A percentile compares a stretch with the other conserved stretches of the same genome.
Evolutionary conservation across 1,140 invertebrate species (phyloP).

Genomic region (Drosophila asahinai): DNA sequence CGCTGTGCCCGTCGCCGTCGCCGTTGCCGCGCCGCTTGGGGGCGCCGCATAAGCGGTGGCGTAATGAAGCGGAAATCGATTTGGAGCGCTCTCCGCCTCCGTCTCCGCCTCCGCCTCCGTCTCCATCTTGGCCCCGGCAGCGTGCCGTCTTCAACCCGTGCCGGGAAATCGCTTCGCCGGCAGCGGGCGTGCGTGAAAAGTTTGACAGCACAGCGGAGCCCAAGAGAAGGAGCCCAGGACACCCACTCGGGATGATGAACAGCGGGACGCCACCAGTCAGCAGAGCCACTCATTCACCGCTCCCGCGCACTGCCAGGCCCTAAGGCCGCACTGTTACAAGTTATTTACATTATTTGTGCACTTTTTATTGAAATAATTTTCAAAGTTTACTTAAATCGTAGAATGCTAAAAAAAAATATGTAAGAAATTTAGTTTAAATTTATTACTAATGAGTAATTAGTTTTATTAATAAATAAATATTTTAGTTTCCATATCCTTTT

Average conservation of each 20-base stretch:
- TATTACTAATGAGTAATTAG: no score
- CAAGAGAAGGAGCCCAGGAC: neutral
- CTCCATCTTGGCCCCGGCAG: neutral
- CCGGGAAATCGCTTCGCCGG: constrained; percentile 75
- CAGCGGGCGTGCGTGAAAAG: constrained; percentile 79
- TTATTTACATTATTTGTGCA: neutral
- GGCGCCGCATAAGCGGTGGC: constrained; percentile 46
- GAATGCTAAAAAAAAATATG: no score
- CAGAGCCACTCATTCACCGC: neutral
- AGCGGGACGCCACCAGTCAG: constrained; percentile 40
- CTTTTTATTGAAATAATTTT: neutral
- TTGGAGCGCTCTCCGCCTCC: constrained; percentile 51
- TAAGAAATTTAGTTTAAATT: no score
- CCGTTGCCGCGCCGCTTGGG: neutral
- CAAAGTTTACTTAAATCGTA: no score
- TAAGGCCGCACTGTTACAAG: neutral
- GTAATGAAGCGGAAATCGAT: constrained; percentile 84
- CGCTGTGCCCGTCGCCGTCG: constrained; percentile 2
- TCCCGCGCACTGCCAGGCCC: neutral
- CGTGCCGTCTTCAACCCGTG: constrained; percentile 59
- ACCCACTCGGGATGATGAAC: constrained; percentile 62
- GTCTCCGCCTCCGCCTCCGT: neutral
- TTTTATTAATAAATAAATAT: no score
- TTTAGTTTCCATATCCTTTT: no score
- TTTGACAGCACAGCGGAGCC: constrained; percentile 46